phyloP scores from a whole-genome alignment of 2,113 vertebrate species.

The Toxotes chatareus region DNA sequence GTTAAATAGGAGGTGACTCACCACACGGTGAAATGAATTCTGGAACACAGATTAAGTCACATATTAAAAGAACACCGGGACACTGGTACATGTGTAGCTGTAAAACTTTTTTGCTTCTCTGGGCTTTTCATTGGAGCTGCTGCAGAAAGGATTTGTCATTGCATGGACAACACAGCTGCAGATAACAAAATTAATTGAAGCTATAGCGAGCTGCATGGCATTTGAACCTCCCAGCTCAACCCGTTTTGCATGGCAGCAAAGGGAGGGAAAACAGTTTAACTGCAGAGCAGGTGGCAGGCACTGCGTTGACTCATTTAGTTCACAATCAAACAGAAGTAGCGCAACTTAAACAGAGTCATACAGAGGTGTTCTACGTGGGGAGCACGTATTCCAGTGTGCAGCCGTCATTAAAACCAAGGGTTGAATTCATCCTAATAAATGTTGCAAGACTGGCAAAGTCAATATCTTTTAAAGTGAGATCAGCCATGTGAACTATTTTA shows the following conservation, averaged over 20 bases:
- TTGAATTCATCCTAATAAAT: not conserved
- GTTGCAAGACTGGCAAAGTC: not conserved
- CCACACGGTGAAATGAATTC: not conserved
- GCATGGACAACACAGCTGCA: not conserved
- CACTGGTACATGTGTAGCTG: not conserved
- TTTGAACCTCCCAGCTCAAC: not conserved
- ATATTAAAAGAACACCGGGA: not conserved
- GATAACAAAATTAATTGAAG: not conserved
- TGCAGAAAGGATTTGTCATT: not conserved
- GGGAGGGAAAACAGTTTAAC: slow-evolving; percentile 7
- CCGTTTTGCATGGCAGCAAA: not conserved
- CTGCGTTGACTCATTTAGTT: not conserved
- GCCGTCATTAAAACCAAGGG: not conserved
- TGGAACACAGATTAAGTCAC: not conserved
- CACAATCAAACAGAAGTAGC: not conserved
- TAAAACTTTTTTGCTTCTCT: not conserved
- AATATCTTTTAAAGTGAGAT: not conserved
- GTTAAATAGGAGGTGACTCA: not conserved
- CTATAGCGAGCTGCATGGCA: too few species aligned
- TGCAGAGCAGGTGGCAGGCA: not conserved
- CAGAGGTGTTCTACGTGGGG: not conserved
- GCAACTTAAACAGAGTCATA: not conserved
- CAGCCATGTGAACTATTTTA: not conserved
- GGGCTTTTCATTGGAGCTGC: not conserved
- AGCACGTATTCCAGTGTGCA: not conserved